These are phyloP conservation scores for Chlorodrepanis virens DNA, from an alignment of 2,113 vertebrate species.

Conservation along the genomic window DNA sequence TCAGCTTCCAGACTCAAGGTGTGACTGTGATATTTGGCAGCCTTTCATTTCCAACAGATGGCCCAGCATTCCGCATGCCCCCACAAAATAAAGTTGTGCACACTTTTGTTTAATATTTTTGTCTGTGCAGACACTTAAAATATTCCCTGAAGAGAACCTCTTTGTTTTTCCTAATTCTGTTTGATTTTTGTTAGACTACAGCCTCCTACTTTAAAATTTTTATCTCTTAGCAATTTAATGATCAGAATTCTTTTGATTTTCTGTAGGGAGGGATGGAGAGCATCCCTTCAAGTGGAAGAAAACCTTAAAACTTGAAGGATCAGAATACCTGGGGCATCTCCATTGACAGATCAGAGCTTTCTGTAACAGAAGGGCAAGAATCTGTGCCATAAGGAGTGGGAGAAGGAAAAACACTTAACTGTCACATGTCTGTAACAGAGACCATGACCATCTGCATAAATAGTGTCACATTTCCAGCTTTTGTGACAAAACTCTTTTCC, in stretches of 20 bases:
- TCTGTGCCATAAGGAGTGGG: background rate
- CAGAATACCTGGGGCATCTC: background rate
- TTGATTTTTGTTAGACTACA: background rate
- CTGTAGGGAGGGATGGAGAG: background rate
- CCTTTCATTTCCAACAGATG: conserved; percentile 2
- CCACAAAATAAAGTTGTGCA: background rate
- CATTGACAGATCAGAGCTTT: background rate
- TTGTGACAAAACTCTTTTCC: background rate
- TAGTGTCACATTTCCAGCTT: background rate
- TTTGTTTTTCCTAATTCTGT: background rate
- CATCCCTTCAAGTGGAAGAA: background rate
- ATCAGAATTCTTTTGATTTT: background rate
- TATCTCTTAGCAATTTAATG: background rate
- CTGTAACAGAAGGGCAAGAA: background rate
- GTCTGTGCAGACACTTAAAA: background rate
- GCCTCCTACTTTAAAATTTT: background rate
- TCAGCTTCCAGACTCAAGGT: background rate
- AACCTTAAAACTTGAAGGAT: background rate
- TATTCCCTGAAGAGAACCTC: background rate
- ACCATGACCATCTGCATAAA: background rate
- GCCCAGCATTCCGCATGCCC: background rate
- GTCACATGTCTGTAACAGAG: background rate
- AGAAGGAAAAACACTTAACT: background rate
- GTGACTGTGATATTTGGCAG: conserved; percentile 25
- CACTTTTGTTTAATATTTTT: background rate